Conservation (phyloP, 2,888 invertebrate genomes). For the Glyphotaelius pellucidus region DNA sequence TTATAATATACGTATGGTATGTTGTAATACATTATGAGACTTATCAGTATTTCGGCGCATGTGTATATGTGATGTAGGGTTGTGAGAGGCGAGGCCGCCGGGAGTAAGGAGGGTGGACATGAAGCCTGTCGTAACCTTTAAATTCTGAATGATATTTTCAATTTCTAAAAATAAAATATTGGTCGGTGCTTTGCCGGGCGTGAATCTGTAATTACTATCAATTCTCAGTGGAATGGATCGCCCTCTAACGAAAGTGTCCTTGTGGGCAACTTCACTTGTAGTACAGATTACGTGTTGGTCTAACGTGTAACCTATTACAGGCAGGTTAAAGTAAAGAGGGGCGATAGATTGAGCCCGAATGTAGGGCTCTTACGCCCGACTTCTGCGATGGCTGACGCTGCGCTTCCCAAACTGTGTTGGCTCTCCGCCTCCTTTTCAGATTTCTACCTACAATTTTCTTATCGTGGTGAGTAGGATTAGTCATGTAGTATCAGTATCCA, state of each 20-base stretch:
- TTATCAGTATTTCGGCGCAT: no score
- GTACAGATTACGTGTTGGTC: neutral
- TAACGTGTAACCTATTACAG: neutral
- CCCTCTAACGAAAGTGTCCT: neutral
- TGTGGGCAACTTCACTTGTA: neutral
- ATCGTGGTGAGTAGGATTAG: no score
- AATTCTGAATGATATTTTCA: neutral
- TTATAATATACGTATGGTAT: neutral
- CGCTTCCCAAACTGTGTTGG: neutral
- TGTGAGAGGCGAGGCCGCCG: neutral
- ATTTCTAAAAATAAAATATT: neutral
- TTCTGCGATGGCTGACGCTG: neutral
- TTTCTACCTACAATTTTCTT: no score
- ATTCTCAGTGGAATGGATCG: neutral
- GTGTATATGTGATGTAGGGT: no score
- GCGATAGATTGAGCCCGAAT: neutral
- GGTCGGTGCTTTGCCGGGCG: neutral
- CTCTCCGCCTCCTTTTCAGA: no score
- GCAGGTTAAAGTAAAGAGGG: neutral
- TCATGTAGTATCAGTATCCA: no score
- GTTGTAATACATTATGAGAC: no score
- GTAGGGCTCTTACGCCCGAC: neutral
- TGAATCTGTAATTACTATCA: neutral
- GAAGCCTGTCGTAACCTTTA: neutral
- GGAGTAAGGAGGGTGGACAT: neutral